Percentiles rank a stretch among this genome's conserved stretches.
Evolutionary conservation across 2,113 vertebrate genomes (phyloP).

Genomic region (Martes martes): DNA sequence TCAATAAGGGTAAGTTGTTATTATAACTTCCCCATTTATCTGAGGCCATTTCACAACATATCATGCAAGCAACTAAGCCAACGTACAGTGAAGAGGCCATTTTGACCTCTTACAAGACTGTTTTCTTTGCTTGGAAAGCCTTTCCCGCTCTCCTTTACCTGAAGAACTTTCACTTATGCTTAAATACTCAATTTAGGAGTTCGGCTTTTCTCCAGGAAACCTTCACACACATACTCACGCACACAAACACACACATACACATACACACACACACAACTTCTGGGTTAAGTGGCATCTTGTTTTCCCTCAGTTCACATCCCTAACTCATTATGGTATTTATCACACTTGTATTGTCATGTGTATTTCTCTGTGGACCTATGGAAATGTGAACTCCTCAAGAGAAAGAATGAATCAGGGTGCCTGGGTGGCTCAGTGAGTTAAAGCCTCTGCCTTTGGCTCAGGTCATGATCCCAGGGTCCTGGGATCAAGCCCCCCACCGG

Average conservation of each 20-base stretch:
- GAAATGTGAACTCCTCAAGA: background rate
- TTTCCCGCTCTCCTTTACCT: background rate
- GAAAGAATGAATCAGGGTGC: background rate
- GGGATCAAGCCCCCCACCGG: no score
- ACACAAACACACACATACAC: background rate
- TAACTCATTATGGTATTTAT: background rate
- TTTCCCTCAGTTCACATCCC: background rate
- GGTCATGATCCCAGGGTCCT: no score
- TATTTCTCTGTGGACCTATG: background rate
- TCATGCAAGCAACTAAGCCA: background rate
- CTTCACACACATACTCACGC: background rate
- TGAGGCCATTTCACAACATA: background rate
- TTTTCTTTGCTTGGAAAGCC: background rate
- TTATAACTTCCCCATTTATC: background rate
- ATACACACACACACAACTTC: background rate
- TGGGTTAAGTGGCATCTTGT: background rate
- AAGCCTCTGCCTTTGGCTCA: no score
- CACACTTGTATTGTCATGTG: background rate
- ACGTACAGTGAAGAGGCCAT: background rate
- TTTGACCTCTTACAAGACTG: background rate
- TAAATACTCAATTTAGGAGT: background rate
- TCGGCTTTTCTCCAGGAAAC: background rate
- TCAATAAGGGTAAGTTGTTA: background rate
- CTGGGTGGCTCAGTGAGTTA: no score
- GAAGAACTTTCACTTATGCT: background rate